These are phyloP conservation scores for Erebia ligea DNA, from an alignment of 2,888 invertebrate genomes.

Conservation along the genomic window DNA sequence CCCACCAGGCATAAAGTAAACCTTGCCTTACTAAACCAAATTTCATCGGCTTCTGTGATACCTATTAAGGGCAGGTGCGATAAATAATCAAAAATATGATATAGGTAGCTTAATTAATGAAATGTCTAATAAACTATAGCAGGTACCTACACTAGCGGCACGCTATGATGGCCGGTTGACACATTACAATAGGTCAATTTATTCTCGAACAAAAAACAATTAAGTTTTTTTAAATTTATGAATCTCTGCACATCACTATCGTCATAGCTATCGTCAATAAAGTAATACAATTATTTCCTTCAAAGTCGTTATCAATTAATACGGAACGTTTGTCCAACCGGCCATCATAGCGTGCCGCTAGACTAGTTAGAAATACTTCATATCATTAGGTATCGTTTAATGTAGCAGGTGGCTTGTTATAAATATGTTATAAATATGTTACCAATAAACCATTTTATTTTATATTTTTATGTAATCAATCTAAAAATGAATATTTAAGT, in stretches of 20 bases:
- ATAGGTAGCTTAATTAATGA: slow-evolving; percentile 14
- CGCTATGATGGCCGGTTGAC: no score
- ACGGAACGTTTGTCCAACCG: no score
- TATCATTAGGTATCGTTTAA: background rate
- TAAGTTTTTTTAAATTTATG: no score
- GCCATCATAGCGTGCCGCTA: no score
- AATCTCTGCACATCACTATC: no score
- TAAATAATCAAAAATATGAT: slow-evolving; percentile 1
- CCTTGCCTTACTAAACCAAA: slow-evolving; percentile 1
- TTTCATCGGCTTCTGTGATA: slow-evolving; percentile 3
- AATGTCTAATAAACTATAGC: background rate
- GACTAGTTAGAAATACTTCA: background rate
- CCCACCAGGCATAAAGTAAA: no score
- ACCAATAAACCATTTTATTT: slow-evolving; percentile 6
- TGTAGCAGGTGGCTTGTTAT: slow-evolving; percentile 20
- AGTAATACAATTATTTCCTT: no score
- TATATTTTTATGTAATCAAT: slow-evolving; percentile 1
- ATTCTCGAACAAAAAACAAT: no score
- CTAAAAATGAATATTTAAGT: background rate
- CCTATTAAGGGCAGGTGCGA: slow-evolving; percentile 18
- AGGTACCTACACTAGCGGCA: no score
- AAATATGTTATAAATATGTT: slow-evolving; percentile 4
- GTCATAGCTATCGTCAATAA: no score
- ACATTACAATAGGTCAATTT: no score
- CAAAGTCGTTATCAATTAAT: no score